Base-by-base conservation (phyloP, 1,140 invertebrate genomes). In the Cotesia chilonis region DNA sequence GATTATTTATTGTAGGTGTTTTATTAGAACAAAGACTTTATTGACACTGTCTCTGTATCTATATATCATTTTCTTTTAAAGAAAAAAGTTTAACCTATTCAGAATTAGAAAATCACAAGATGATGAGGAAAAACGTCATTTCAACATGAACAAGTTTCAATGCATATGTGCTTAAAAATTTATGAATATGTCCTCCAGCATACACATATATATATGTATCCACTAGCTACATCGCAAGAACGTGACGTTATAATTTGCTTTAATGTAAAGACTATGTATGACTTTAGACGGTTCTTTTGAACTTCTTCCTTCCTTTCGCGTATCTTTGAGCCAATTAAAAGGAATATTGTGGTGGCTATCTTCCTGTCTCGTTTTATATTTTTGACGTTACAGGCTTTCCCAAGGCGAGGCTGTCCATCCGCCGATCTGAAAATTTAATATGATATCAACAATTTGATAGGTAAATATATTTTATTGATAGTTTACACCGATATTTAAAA, bases 381-480 rank as follows among this genome's bases (percentile, higher is more conserved):
- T 76, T 70, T 74, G 76, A 70, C 76, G 71, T 61, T 72, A 76
- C 57, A 75, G 75, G 67, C 72, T 79, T 80, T 70, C 75, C 77
- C 72, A 55, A 71, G 65, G 70, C 57, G 74, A 70, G 74, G 76
- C 75, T 75, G 78, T 79, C 79, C 79, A 80, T 80, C 75, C 78
- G 79, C 79, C 79, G 75, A 80, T 74, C 79, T 80, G 35, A 1
- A 54, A 66, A 28, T 59, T 17, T 20, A 6, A 20, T 0, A 14
- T 54, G 12, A 37, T 36, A 47, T 47, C 10, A 47, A 47, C 10
- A 6, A 47, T 6, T 2, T 47, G 41, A 1, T 47, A 6, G 41
- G 28, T 59, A 28, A 59, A 59, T 59, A 3, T 3, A 6, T 55
- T 47, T 47, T 47, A 47, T 47, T 10, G 41, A 9, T 41, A 47